Evolutionary conservation across 2,888 invertebrate genomes (phyloP).

Genomic region (Torymus aiolomorphi): DNA sequence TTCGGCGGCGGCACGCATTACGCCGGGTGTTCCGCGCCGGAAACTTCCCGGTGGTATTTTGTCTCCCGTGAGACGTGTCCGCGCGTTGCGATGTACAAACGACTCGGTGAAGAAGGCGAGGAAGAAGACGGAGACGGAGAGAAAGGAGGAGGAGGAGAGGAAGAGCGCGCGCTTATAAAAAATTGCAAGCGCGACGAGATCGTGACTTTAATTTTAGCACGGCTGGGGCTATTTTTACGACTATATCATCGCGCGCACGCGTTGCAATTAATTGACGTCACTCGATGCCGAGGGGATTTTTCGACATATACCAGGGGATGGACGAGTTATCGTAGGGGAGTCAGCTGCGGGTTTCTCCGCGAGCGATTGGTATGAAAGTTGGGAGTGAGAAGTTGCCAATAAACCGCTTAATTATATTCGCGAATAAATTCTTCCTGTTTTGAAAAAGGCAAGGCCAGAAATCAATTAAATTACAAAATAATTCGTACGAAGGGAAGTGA

Average conservation of each 20-base stretch:
- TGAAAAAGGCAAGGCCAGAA: no score
- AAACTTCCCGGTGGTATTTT: constrained; percentile 33
- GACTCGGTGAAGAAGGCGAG: neutral
- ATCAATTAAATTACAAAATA: no score
- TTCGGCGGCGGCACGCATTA: neutral
- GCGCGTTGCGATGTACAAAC: constrained; percentile 4
- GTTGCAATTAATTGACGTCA: constrained; percentile 46
- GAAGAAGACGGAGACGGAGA: neutral
- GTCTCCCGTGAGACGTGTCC: neutral
- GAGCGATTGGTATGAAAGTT: no score
- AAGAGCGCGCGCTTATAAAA: constrained; percentile 8
- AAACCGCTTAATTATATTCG: no score
- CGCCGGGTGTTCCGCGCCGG: neutral
- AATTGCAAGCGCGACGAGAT: neutral
- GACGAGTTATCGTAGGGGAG: no score
- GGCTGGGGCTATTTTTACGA: constrained; percentile 27
- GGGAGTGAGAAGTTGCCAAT: no score
- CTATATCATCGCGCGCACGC: constrained; percentile 6
- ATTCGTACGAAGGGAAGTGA: no score
- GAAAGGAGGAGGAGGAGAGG: neutral
- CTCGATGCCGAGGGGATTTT: neutral
- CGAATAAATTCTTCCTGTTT: no score
- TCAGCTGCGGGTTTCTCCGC: no score
- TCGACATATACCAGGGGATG: no score
- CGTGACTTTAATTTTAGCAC: constrained; percentile 40